A percentile compares a stretch with the other conserved stretches of the same genome.
phyloP scores from a whole-genome alignment of 37 sponge, comb jelly and placozoan genomes.

The Amphimedon queenslandica region DNA sequence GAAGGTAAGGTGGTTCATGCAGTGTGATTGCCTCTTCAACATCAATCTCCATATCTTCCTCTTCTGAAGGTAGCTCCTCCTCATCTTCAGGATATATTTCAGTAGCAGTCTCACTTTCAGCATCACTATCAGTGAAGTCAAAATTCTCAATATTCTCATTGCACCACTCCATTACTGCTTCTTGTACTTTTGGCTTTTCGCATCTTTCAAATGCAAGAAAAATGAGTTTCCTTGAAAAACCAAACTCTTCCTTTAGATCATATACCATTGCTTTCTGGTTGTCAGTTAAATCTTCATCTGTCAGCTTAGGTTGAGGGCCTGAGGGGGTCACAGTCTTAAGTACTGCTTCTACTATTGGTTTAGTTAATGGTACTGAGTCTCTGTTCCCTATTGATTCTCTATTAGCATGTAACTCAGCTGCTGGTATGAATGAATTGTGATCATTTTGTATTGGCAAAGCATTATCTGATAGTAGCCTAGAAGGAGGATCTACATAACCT shows the following conservation, averaged over 20 bases:
- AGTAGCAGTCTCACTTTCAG: background rate
- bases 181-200: background rate
- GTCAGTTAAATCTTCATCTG: conserved; percentile 11
- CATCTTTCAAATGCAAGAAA: conserved; percentile 25
- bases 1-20: too few species aligned
- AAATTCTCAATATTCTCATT: conserved; percentile 10
- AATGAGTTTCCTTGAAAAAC: background rate
- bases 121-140: background rate
- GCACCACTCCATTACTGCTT: conserved; percentile 22
- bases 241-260: conserved; percentile 7
- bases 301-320: background rate
- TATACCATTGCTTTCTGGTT: conserved; percentile 8
- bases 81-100: background rate
- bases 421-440: too few species aligned
- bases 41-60: background rate
- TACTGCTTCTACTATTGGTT: too few species aligned
- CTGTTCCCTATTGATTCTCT: too few species aligned
- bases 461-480: too few species aligned
- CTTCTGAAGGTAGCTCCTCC: background rate
- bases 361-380: too few species aligned
- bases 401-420: too few species aligned
- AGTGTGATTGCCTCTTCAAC: background rate
- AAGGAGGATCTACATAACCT: too few species aligned
- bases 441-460: too few species aligned
- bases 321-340: background rate